Base-by-base conservation (phyloP, 2,888 invertebrate genomes). In the Ichneumon xanthorius region DNA sequence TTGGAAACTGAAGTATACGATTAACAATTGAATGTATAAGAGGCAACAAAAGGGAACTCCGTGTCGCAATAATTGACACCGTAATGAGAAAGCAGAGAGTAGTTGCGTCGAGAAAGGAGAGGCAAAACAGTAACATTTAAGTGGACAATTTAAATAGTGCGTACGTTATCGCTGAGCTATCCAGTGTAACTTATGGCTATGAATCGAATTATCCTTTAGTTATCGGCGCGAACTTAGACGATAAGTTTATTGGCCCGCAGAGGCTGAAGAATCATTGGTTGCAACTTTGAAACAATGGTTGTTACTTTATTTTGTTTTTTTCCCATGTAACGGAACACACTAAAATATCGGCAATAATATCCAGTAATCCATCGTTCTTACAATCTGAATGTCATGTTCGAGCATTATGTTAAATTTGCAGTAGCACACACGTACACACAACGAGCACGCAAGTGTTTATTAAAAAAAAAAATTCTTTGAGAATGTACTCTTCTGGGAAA, bases 401-500 rank as follows among this genome's bases (percentile, higher is more conserved):
- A 67, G 67, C 65, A 48, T 16, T 58, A 53, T 73, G 80, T 67
- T 16, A 22, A 73, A 67, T 67, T 77, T 77, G n/a, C 65, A 37
- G 61, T 19, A 61, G 61, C 22, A 61, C 26, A 26, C 22, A 61
- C 37, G 19, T 48, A 68, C 30, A 50, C 65, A 50, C 68, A n/a
- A 72, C 55, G 45, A 30, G 61, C 61, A 40, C 37, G 37, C 22
- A 30, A 33, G 33, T 63, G 30, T 55, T 22, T 22, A 3, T 26
- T 26, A 26, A 26, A 26, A 26, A 26, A 26, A 26, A 26, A 26
- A 26, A 26, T 26, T 84, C 67, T 85, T 88, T 80, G 86, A 89
- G 89, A 90, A 87, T 91, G 91, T 92, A 91, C 90, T 91, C 89
- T 89, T 89, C 89, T 92, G 92, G 92, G 92, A 92, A 92, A 93